Conservation (phyloP, 2,113 vertebrate species). For the Synodontis membranacea region DNA sequence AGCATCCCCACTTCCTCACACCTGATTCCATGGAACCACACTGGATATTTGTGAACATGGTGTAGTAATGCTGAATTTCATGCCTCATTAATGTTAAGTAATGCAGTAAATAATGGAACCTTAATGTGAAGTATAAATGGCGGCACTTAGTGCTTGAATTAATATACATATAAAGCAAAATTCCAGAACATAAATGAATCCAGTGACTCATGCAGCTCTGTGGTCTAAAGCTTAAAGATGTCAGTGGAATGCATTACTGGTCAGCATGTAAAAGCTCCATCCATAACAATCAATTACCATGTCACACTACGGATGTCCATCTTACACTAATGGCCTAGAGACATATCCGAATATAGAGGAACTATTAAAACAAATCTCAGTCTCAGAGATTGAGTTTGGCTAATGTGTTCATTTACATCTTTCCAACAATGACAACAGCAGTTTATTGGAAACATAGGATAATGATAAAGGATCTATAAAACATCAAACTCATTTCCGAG, state of each 20-base stretch:
- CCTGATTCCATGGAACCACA: background rate
- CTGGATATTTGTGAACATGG: background rate
- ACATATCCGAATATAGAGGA: background rate
- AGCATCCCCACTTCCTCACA: background rate
- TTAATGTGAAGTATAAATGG: background rate
- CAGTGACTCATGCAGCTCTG: background rate
- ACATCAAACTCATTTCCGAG: background rate
- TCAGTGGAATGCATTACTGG: background rate
- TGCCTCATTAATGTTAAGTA: background rate
- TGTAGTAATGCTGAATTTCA: background rate
- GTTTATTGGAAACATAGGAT: background rate
- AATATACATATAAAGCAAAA: background rate
- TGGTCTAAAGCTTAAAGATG: background rate
- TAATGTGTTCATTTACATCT: background rate
- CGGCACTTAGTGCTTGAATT: background rate
- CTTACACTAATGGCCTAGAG: background rate
- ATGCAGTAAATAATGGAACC: background rate
- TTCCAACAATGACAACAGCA: background rate
- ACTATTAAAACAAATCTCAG: background rate
- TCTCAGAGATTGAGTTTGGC: background rate
- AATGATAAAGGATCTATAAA: background rate
- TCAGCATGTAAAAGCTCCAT: background rate
- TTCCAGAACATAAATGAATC: background rate
- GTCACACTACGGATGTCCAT: background rate
- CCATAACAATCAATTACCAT: background rate